These are phyloP conservation scores for Solenodon paradoxus DNA, from an alignment of 2,113 vertebrate genomes.

Conservation along the genomic window DNA sequence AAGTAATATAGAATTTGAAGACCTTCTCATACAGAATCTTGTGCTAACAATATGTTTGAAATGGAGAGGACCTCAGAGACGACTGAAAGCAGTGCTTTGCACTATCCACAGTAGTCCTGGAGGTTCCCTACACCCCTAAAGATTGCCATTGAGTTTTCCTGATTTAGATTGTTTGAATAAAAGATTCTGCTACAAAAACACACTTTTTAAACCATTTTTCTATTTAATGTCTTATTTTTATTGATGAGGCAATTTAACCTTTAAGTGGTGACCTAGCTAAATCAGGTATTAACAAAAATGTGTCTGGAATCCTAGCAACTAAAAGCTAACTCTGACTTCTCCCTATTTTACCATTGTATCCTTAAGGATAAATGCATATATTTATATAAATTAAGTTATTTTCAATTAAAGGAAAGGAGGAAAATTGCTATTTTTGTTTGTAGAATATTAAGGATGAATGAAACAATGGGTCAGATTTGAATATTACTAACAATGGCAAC, in stretches of 20 bases:
- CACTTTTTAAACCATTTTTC: background rate
- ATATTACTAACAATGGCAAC: background rate
- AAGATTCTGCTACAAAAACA: background rate
- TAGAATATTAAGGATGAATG: background rate
- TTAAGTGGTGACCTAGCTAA: background rate
- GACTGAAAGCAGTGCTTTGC: background rate
- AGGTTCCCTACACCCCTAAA: background rate
- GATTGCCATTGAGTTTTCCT: background rate
- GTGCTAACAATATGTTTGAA: background rate
- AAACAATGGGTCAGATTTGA: constrained; percentile 36
- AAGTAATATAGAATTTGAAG: background rate
- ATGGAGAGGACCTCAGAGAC: background rate
- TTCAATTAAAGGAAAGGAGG: constrained; percentile 20
- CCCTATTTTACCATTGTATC: background rate
- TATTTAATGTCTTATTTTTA: constrained; percentile 20
- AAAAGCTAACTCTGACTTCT: background rate
- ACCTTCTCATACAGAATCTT: background rate
- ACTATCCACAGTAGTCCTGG: background rate
- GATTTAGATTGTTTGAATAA: background rate
- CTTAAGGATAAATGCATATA: background rate
- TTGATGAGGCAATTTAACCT: background rate
- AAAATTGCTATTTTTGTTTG: background rate
- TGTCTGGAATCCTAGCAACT: background rate
- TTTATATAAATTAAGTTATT: constrained; percentile 6
- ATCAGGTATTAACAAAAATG: background rate